phyloP scores from a whole-genome alignment of 2,113 vertebrate species.

The Laticauda colubrina region DNA sequence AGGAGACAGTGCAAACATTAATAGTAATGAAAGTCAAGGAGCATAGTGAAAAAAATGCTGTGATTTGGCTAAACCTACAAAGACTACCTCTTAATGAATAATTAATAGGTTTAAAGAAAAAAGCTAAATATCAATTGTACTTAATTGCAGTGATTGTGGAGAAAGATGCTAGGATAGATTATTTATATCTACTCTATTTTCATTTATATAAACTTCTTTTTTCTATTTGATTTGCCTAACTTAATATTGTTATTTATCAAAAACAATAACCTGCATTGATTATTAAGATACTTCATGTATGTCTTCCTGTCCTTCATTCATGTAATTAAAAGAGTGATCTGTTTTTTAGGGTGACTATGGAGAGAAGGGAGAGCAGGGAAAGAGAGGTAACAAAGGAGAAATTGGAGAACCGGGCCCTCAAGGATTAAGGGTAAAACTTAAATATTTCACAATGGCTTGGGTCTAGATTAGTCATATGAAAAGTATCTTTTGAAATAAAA shows the following conservation, averaged over 20 bases:
- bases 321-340: background rate
- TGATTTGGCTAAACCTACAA: background rate
- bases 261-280: background rate
- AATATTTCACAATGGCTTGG: background rate
- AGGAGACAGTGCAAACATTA: background rate
- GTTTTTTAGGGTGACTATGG: conserved; percentile 77
- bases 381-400: conserved; percentile 81
- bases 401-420: conserved; percentile 74
- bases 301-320: background rate
- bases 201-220: background rate
- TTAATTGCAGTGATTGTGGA: background rate
- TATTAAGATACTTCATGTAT: background rate
- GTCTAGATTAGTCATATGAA: background rate
- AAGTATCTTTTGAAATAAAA: background rate
- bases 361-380: conserved; percentile 73
- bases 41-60: background rate
- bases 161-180: background rate
- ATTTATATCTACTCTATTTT: background rate
- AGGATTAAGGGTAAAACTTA: conserved; percentile 72
- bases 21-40: background rate
- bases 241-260: background rate
- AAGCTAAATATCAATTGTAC: background rate
- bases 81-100: background rate
- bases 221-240: background rate
- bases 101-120: background rate